Conservation (phyloP, 2,888 invertebrate genomes). For the Zygothrica quintamaculata region DNA sequence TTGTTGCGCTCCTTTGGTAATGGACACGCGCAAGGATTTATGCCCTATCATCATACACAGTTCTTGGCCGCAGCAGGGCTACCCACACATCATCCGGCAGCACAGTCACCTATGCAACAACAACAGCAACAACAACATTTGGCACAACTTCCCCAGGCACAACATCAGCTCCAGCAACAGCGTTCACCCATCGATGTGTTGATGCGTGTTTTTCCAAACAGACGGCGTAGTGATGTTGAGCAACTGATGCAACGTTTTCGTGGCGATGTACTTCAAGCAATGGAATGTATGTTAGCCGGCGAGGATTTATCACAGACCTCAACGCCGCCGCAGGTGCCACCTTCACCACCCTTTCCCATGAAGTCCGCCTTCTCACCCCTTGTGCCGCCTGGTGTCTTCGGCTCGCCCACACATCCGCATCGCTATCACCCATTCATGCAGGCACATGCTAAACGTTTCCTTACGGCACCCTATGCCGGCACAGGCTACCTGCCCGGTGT, state of each 20-base stretch:
- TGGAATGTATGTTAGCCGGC: constrained; percentile 94
- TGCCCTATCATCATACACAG: constrained; percentile 85
- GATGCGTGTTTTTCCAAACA: constrained; percentile 94
- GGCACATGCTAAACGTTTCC: constrained; percentile 90
- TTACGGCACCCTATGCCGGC: constrained; percentile 92
- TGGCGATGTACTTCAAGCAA: constrained; percentile 96
- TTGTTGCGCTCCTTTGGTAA: constrained; percentile 82
- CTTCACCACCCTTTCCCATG: constrained; percentile 84
- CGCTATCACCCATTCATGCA: constrained; percentile 85
- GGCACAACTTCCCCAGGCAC: constrained; percentile 55
- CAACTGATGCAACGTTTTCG: constrained; percentile 92
- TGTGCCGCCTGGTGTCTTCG: constrained; percentile 85
- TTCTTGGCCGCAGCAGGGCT: constrained; percentile 79
- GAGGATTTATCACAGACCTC: constrained; percentile 82
- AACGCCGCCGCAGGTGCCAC: constrained; percentile 82
- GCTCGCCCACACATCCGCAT: constrained; percentile 83
- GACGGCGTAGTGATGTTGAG: constrained; percentile 94
- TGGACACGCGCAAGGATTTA: constrained; percentile 84
- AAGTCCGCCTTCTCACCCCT: constrained; percentile 92
- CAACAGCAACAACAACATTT: constrained; percentile 56
- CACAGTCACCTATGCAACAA: constrained; percentile 63
- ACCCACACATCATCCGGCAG: constrained; percentile 73
- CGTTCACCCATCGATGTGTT: constrained; percentile 95
- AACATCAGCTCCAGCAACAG: constrained; percentile 82
- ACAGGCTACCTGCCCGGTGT: constrained; percentile 93